phyloP scores from a whole-genome alignment of 2,888 invertebrate species.

The Hololepta plana region DNA sequence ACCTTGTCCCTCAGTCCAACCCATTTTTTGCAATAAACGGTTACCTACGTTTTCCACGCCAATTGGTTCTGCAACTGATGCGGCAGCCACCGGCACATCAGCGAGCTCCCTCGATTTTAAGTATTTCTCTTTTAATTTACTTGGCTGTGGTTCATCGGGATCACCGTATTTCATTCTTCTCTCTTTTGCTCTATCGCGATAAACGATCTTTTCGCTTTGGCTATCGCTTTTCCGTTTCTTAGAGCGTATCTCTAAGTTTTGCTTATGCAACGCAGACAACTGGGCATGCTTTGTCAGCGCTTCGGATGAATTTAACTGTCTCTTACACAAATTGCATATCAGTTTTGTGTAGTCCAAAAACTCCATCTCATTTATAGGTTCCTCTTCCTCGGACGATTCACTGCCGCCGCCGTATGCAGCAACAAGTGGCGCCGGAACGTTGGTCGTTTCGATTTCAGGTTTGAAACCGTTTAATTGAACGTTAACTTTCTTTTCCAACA shows the following conservation, averaged over 20 bases:
- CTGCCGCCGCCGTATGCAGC: constrained; percentile 67
- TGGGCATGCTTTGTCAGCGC: constrained; percentile 80
- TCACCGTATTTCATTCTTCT: constrained; percentile 84
- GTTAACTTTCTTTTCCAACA: constrained; percentile 54
- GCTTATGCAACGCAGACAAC: constrained; percentile 86
- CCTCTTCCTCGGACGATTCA: constrained; percentile 35
- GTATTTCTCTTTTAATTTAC: constrained; percentile 54
- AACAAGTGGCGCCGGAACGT: constrained; percentile 39
- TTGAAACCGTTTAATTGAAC: constrained; percentile 18
- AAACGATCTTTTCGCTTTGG: constrained; percentile 31
- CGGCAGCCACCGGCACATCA: constrained; percentile 25
- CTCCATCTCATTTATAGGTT: constrained; percentile 47
- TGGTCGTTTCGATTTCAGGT: constrained; percentile 22
- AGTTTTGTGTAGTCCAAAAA: constrained; percentile 77
- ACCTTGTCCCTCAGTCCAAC: constrained; percentile 95
- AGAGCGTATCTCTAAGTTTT: constrained; percentile 44
- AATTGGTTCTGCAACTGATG: constrained; percentile 48
- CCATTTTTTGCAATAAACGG: constrained; percentile 94
- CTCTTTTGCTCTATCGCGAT: constrained; percentile 93
- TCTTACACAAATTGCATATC: constrained; percentile 86
- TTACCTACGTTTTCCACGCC: constrained; percentile 87
- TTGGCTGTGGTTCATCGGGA: constrained; percentile 59
- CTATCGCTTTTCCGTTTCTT: constrained; percentile 14
- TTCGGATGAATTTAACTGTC: constrained; percentile 82
- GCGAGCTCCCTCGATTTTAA: constrained; percentile 36